Conservation (phyloP, 2,113 vertebrate genomes). For the Carlito syrichta region DNA sequence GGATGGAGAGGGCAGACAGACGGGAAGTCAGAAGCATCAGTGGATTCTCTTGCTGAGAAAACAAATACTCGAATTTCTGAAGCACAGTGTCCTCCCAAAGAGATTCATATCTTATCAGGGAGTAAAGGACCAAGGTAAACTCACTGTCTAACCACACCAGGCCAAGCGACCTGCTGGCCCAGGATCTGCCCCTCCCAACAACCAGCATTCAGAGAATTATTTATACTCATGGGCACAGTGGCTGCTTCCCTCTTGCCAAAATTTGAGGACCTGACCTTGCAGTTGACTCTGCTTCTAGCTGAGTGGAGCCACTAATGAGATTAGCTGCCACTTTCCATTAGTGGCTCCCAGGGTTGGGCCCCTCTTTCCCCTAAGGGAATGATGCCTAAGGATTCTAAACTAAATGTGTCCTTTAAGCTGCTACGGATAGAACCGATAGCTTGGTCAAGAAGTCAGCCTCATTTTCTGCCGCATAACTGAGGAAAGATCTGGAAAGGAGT, state of each 20-base stretch:
- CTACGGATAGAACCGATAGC: not conserved
- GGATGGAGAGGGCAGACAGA: not conserved
- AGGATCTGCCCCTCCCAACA: not conserved
- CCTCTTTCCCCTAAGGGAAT: not conserved
- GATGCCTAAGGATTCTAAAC: not conserved
- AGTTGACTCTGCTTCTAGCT: not conserved
- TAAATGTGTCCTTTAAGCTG: not conserved
- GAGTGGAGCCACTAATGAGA: constrained; percentile 8
- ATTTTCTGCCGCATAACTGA: not conserved
- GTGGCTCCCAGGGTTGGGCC: not conserved
- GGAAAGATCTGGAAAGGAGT: not conserved
- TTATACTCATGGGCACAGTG: accelerated
- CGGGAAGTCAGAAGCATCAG: not conserved
- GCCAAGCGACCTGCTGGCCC: not conserved
- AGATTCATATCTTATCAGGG: not conserved
- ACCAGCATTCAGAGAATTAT: not conserved
- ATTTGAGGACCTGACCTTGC: not conserved
- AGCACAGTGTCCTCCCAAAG: not conserved
- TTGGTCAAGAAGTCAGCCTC: not conserved
- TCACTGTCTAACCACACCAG: too few relatives aligned
- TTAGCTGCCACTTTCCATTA: not conserved
- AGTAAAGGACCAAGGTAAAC: not conserved
- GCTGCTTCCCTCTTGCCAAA: not conserved
- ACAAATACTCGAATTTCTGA: not conserved
- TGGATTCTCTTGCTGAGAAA: not conserved